Evolutionary conservation across 2,797 vertebrate species (phyloP).

Genomic region (Myripristis murdjan): DNA sequence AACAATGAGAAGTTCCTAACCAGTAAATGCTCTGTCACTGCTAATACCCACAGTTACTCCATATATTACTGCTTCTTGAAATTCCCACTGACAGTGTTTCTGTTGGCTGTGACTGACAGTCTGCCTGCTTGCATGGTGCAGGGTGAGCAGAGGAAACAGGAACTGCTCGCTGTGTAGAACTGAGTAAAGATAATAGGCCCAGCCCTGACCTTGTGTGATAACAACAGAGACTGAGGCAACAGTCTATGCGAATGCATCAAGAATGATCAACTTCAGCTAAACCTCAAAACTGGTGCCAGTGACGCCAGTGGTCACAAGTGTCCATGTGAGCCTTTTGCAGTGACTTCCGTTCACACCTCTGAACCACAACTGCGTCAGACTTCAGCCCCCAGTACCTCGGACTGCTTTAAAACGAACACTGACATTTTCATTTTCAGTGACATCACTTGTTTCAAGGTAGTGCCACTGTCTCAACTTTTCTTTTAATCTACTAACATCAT

Average conservation of each 20-base stretch:
- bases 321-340: constrained; percentile 20
- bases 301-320: constrained; percentile 39
- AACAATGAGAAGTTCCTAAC: constrained; percentile 7
- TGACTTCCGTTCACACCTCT: constrained; percentile 36
- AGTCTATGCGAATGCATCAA: constrained; percentile 15
- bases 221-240: constrained; percentile 49
- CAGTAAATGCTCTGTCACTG: neutral
- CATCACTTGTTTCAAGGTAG: neutral
- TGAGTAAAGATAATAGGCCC: constrained; percentile 75
- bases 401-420: neutral
- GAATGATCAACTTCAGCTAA: constrained; percentile 8
- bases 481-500: neutral
- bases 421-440: neutral
- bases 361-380: neutral
- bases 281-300: constrained; percentile 24
- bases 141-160: constrained; percentile 80
- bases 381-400: too few species aligned
- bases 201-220: constrained; percentile 75
- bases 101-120: constrained; percentile 66
- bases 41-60: constrained; percentile 17
- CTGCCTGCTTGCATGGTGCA: constrained; percentile 70
- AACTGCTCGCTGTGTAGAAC: constrained; percentile 70
- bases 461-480: too few species aligned
- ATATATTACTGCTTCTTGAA: constrained; percentile 32
- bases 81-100: constrained; percentile 41